These are phyloP conservation scores for Agrochola lychnidis DNA, from an alignment of 2,888 invertebrate genomes.

Conservation along the genomic window DNA sequence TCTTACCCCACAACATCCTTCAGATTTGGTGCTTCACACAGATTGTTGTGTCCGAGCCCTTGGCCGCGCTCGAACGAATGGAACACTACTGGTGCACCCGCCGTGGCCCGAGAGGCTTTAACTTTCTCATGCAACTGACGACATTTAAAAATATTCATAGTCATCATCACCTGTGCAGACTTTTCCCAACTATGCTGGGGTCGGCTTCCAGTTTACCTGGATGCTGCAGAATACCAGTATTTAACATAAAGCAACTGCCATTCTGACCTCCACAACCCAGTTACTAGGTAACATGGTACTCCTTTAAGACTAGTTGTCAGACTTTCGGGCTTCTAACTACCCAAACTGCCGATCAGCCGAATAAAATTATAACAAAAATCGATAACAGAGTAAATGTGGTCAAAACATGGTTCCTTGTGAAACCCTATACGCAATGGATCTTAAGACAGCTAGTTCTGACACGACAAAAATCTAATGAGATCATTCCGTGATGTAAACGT, in stretches of 20 bases:
- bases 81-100: slow-evolving; percentile 92
- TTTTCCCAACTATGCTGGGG: not conserved
- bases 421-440: not conserved
- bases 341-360: not conserved
- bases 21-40: slow-evolving; percentile 94
- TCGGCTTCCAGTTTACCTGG: not conserved
- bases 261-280: not conserved
- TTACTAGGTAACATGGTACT: not conserved
- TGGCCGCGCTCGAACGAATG: slow-evolving; percentile 92
- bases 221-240: not conserved
- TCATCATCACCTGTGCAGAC: too few species aligned
- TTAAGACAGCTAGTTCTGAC: not conserved
- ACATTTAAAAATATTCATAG: not conserved
- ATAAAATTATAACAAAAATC: not conserved
- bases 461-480: not conserved
- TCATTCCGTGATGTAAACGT: not conserved
- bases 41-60: slow-evolving; percentile 95
- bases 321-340: not conserved
- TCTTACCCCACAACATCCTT: slow-evolving; percentile 92
- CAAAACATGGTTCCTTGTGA: slow-evolving; percentile 1
- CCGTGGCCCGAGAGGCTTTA: slow-evolving; percentile 88
- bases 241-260: not conserved
- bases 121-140: slow-evolving; percentile 92
- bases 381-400: not conserved
- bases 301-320: not conserved